A percentile compares a stretch with the other conserved stretches of the same genome.
Conservation (phyloP, 2,113 vertebrate genomes). For the Chrysochloris asiatica region DNA sequence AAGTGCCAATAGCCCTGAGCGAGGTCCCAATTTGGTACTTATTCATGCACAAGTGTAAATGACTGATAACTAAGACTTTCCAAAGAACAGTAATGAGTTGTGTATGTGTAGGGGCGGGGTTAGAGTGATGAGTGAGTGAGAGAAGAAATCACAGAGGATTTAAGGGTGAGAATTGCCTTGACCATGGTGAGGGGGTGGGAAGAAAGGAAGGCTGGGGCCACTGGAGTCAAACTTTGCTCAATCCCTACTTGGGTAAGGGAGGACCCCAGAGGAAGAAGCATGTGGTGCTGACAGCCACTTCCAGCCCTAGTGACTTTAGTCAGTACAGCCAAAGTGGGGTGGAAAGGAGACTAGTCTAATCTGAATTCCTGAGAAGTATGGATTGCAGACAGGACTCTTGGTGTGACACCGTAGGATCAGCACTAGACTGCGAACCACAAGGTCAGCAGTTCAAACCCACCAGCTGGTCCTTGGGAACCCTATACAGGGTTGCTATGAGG, state of each 20-base stretch:
- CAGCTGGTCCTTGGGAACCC: too few species aligned
- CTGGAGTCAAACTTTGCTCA: background rate
- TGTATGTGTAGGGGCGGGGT: too few species aligned
- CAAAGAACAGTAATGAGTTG: conserved; percentile 20
- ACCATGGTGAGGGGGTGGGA: background rate
- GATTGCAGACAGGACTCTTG: too few species aligned
- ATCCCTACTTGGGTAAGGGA: background rate
- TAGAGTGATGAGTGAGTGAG: background rate
- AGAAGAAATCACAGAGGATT: background rate
- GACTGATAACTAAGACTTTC: background rate
- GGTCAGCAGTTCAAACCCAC: too few species aligned
- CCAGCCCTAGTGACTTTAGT: background rate
- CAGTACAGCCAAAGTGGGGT: background rate
- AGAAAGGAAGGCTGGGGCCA: background rate
- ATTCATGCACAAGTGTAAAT: background rate
- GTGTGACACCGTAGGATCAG: too few species aligned
- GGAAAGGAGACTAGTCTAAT: background rate
- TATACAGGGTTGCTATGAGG: too few species aligned
- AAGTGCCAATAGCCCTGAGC: conserved; percentile 11
- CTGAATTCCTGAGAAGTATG: background rate
- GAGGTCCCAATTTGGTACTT: background rate
- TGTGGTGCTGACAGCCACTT: background rate
- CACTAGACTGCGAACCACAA: too few species aligned
- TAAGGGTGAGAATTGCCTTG: background rate
- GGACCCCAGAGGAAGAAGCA: background rate